Base-by-base conservation (phyloP, 2,113 vertebrate species). In the Tapirus terrestris region DNA sequence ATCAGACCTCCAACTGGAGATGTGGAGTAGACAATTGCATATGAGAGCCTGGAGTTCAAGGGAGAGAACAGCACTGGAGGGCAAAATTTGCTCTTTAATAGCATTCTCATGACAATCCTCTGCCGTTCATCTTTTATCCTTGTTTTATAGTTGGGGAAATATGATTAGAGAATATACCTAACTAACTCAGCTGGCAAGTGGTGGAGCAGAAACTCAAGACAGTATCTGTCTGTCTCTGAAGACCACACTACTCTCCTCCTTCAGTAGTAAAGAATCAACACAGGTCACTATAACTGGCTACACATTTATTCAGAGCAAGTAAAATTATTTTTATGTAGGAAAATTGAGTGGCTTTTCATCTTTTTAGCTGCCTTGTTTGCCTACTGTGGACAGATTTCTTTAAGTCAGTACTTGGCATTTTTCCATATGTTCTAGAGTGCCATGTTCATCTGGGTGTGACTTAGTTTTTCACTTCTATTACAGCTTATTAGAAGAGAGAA, bases 401-500 rank as follows among this genome's bases (percentile, higher is more conserved):
- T 63, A 87, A 92, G 77, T 76, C 58, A 93, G 48, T 91, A 60
- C 45, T 92, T 91, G 91, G 33, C 81, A 94, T 31, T 17, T 91
- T 94, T 81, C 85, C 65, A 25, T 82, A 58, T 72, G 33, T 94
- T 93, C 39, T 80, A 58, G 70, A 85, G 70, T 68, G 13, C 21
- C 25, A 48, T 67, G 65, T 1, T 90, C 48, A 48, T 84, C 73
- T 88, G 33, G 17, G 65, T 76, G 70, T 88, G 89, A 36, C 63
- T 20, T 43, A 3, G 27, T 79, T 94, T 91, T 86, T 93, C 56
- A 61, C 12, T 89, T 91, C 73, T 76, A 27, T 70, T 76, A 72
- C 23, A 25, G 45, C 80, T 84, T 97, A 51, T 75, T 85, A 93
- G 27, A 81, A n/a, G 39, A 87, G 56, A 81, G 20, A 72, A 96